These are phyloP conservation scores for Micropoecilia bifurca DNA, from an alignment of 2,797 vertebrate genomes.

Conservation along the genomic window DNA sequence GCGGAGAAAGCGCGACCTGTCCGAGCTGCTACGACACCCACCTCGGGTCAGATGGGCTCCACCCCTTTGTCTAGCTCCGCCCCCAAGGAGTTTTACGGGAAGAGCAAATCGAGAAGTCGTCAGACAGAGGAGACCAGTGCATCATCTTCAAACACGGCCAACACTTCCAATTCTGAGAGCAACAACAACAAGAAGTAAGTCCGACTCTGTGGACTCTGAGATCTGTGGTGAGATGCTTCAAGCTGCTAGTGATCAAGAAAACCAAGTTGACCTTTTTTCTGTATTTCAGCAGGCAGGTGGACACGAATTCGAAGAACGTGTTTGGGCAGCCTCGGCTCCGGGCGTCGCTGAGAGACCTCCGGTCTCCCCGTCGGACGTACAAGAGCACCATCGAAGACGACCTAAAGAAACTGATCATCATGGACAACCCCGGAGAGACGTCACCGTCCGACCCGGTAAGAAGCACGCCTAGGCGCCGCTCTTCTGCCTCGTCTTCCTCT, in stretches of 20 bases:
- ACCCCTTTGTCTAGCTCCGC: conserved; percentile 87
- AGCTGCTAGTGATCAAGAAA: neutral
- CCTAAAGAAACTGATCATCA: conserved; percentile 93
- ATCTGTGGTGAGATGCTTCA: neutral
- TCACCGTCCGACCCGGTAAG: conserved; percentile 82
- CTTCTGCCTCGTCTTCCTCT: neutral
- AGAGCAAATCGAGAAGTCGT: conserved; percentile 80
- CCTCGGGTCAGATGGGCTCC: conserved; percentile 74
- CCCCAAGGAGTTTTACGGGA: conserved; percentile 88
- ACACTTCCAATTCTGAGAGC: conserved; percentile 66
- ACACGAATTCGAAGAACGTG: conserved; percentile 89
- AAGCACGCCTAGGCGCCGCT: neutral
- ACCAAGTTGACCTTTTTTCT: neutral
- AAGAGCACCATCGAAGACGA: conserved; percentile 95
- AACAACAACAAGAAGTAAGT: conserved; percentile 78
- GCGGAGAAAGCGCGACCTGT: conserved; percentile 76
- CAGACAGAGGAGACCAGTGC: conserved; percentile 77
- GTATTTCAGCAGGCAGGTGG: conserved; percentile 84
- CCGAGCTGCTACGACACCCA: conserved; percentile 71
- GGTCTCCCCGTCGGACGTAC: conserved; percentile 89
- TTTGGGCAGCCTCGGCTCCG: conserved; percentile 92
- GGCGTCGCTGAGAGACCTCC: conserved; percentile 91
- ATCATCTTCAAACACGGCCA: conserved; percentile 63
- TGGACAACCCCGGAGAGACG: conserved; percentile 85
- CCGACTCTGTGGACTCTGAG: neutral